Percentiles rank a stretch among this genome's conserved stretches.
Conservation (phyloP, 2,888 invertebrate species). For the Loripinus fragilis region DNA sequence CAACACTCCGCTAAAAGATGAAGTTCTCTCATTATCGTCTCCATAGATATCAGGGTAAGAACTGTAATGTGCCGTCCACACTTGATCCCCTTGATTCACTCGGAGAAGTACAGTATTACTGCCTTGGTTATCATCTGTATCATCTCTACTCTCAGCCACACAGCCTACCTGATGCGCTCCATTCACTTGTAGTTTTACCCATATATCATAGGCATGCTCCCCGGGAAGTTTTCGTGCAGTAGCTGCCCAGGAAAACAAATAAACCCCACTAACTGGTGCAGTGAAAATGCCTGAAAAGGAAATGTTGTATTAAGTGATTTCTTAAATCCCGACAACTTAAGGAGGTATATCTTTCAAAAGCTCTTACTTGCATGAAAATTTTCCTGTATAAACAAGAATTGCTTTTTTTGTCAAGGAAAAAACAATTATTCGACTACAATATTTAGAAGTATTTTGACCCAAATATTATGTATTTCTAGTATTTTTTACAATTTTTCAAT, state of each 20-base stretch:
- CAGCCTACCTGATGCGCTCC: constrained; percentile 34
- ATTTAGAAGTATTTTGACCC: too few relatives aligned
- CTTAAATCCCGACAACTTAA: background rate
- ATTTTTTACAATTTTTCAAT: too few relatives aligned
- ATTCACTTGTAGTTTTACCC: constrained; percentile 42
- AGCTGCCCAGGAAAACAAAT: constrained; percentile 48
- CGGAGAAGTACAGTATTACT: constrained; percentile 37
- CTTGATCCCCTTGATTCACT: constrained; percentile 29
- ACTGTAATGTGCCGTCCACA: constrained; percentile 38
- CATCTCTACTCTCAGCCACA: constrained; percentile 40
- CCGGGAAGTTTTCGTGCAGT: constrained; percentile 33
- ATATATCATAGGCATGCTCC: constrained; percentile 37
- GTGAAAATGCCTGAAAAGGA: constrained; percentile 35
- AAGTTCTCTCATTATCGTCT: constrained; percentile 32
- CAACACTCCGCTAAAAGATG: constrained; percentile 43
- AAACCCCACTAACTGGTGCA: constrained; percentile 37
- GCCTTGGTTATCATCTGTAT: constrained; percentile 44
- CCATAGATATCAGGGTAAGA: constrained; percentile 23
- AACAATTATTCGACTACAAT: too few relatives aligned
- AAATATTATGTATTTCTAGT: too few relatives aligned
- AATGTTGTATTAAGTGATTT: background rate
- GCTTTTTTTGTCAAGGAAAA: background rate
- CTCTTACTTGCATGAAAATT: too few relatives aligned
- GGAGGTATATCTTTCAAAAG: too few relatives aligned
- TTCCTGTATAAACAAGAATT: too few relatives aligned